phyloP scores from a whole-genome alignment of 1,140 invertebrate species.

The Goniozus legneri region DNA sequence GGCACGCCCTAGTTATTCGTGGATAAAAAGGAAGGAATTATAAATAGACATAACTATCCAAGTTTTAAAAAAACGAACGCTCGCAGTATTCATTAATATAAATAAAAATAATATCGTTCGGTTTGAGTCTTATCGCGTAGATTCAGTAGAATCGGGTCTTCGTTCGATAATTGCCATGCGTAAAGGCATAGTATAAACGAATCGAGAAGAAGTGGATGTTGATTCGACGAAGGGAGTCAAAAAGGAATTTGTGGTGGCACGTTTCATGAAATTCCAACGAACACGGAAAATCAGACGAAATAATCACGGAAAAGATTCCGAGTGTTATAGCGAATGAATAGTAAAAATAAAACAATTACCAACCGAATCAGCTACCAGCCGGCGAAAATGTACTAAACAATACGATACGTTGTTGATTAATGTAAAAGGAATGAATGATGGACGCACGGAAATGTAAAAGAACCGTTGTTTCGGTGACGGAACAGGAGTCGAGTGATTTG shows the following conservation, averaged over 20 bases:
- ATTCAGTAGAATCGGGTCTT: slow-evolving; percentile 36
- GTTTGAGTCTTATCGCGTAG: slow-evolving; percentile 41
- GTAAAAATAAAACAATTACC: slow-evolving; percentile 27
- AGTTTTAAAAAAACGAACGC: too few species aligned
- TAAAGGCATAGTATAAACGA: too few species aligned
- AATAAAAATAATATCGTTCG: slow-evolving; percentile 29
- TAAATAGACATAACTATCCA: slow-evolving; percentile 12
- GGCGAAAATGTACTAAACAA: slow-evolving; percentile 29
- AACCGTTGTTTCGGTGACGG: slow-evolving; percentile 3
- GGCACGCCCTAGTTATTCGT: slow-evolving; percentile 31
- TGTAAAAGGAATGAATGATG: slow-evolving; percentile 12
- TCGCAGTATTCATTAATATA: slow-evolving; percentile 41
- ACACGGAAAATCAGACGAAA: too few species aligned
- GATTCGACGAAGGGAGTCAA: too few species aligned
- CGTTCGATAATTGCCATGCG: slow-evolving; percentile 10
- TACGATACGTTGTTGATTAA: slow-evolving; percentile 36
- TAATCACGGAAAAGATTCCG: too few species aligned
- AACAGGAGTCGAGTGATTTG: slow-evolving; percentile 6
- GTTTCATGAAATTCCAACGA: too few species aligned
- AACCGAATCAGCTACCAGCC: slow-evolving; percentile 36
- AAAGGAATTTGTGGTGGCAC: too few species aligned
- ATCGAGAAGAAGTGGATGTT: too few species aligned
- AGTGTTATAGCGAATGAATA: slow-evolving; percentile 20
- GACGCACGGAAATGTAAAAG: too few species aligned
- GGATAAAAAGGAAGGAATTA: slow-evolving; percentile 12